These are phyloP conservation scores for Marasmarcha lunaedactyla DNA, from an alignment of 2,888 invertebrate species.

Conservation along the genomic window DNA sequence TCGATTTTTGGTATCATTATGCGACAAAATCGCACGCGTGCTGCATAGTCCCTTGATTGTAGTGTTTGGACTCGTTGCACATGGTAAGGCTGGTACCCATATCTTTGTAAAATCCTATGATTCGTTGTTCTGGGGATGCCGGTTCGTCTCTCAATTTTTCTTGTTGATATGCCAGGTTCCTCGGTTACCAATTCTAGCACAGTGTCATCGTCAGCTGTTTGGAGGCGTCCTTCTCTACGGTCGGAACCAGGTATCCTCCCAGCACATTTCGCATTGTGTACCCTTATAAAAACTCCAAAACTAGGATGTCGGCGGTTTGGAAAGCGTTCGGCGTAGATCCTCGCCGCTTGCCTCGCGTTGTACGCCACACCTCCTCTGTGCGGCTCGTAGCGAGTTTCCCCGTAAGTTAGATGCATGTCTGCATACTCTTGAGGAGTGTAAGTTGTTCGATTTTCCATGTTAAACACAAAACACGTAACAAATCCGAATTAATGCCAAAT, in stretches of 20 bases:
- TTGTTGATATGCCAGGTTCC: conserved; percentile 1
- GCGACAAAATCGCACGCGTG: too few species aligned
- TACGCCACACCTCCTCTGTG: conserved; percentile 1
- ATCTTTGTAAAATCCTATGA: neutral
- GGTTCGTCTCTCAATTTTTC: neutral
- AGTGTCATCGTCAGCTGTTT: too few species aligned
- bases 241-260: too few species aligned
- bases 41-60: too few species aligned
- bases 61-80: too few species aligned
- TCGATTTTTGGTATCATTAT: too few species aligned
- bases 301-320: neutral
- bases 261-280: too few species aligned
- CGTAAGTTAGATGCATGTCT: conserved; percentile 4
- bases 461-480: too few species aligned
- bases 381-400: neutral
- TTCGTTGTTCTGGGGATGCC: neutral
- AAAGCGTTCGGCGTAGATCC: conserved; percentile 1
- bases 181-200: neutral
- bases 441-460: neutral
- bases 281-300: neutral
- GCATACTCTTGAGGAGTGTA: conserved; percentile 1
- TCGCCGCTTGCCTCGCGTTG: conserved; percentile 2
- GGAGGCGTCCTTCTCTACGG: too few species aligned
- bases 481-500: too few species aligned
- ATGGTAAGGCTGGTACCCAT: too few species aligned